Evolutionary conservation across 30 jellyfish, hydroid and myxozoan species (phyloP).

Genomic region (Turritopsis rubra): DNA sequence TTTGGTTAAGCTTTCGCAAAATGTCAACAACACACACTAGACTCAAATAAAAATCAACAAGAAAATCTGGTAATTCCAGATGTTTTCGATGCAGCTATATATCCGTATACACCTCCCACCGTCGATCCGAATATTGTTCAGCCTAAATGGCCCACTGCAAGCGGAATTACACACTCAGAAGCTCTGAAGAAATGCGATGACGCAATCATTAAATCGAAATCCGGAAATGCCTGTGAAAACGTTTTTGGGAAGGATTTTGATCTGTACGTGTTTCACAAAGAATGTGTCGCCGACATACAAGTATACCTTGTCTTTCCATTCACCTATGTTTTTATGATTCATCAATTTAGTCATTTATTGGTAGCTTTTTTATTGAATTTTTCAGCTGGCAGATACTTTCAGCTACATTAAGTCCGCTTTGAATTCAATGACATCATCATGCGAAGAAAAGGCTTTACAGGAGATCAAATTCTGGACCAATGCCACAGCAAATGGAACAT

Average conservation of each 20-base stretch:
- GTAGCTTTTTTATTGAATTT: neutral
- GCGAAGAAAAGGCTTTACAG: conserved; percentile 60
- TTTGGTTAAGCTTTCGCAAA: neutral
- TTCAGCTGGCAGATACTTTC: neutral
- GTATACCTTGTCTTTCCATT: conserved; percentile 1
- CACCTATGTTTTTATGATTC: too few relatives aligned
- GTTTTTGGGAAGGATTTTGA: conserved; percentile 38
- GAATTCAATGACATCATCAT: conserved; percentile 30
- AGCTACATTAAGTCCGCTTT: conserved; percentile 36
- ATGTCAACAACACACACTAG: conserved; percentile 18
- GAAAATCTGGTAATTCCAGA: conserved; percentile 34
- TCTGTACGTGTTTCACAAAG: conserved; percentile 24
- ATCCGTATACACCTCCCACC: conserved; percentile 28
- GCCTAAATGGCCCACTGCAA: conserved; percentile 59
- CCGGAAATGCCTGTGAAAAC: conserved; percentile 34
- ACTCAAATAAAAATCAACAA: too few relatives aligned
- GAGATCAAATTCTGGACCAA: conserved; percentile 46
- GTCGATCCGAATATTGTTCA: conserved; percentile 12
- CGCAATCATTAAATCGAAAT: conserved; percentile 30
- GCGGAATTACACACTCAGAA: conserved; percentile 38
- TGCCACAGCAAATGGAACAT: conserved; percentile 39
- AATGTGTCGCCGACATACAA: conserved; percentile 66
- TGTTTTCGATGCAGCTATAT: conserved; percentile 27
- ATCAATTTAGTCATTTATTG: neutral
- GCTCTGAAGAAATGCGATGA: conserved; percentile 35